Conservation (phyloP, 2,888 invertebrate species). For the Ephialtes manifestator region DNA sequence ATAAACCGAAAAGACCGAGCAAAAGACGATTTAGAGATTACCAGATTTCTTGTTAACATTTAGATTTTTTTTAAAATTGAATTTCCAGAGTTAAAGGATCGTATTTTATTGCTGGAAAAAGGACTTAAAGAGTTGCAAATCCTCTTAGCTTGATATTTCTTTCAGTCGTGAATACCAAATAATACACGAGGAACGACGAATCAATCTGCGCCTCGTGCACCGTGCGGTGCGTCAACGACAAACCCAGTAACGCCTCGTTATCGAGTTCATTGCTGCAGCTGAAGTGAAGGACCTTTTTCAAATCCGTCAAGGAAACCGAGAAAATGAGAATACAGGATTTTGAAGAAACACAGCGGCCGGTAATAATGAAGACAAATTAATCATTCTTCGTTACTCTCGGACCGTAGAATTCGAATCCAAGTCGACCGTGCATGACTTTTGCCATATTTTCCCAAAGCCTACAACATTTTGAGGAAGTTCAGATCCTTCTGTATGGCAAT, state of each 20-base stretch:
- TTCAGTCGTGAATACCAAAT: too few relatives aligned
- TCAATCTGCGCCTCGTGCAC: constrained; percentile 13
- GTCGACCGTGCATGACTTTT: not conserved
- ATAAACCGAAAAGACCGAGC: too few relatives aligned
- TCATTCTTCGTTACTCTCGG: constrained; percentile 48
- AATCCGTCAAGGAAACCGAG: not conserved
- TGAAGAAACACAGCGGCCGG: constrained; percentile 5
- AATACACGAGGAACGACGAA: too few relatives aligned
- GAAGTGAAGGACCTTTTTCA: not conserved
- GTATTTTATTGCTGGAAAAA: too few relatives aligned
- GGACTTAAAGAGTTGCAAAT: too few relatives aligned
- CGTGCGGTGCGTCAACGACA: not conserved
- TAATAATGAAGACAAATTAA: constrained; percentile 56
- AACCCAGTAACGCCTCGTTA: not conserved
- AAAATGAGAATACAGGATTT: not conserved
- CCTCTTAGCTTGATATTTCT: too few relatives aligned
- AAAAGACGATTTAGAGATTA: too few relatives aligned
- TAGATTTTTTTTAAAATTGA: too few relatives aligned
- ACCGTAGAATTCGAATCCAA: not conserved
- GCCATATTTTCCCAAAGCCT: not conserved
- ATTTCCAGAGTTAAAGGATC: too few relatives aligned
- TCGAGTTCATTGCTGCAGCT: constrained; percentile 21
- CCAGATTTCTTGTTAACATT: too few relatives aligned
- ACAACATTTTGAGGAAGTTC: not conserved
- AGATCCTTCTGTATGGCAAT: not conserved